phyloP scores from a whole-genome alignment of 2,113 vertebrate species.

The Amia ocellicauda region DNA sequence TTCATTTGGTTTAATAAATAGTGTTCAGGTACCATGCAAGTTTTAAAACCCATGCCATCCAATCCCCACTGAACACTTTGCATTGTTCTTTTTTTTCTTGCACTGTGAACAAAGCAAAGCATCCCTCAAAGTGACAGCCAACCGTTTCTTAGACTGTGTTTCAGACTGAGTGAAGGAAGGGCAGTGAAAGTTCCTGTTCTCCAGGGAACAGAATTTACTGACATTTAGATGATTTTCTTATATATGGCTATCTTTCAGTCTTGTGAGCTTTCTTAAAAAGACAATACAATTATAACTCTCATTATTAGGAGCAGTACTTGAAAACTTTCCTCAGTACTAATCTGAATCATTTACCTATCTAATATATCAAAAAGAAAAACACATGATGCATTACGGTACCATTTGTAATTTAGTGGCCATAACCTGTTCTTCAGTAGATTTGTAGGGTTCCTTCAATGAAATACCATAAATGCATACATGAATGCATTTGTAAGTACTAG shows the following conservation, averaged over 20 bases:
- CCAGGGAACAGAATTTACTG: constrained; percentile 16
- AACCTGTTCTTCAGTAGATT: no score
- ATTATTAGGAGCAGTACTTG: constrained; percentile 7
- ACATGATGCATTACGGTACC: no score
- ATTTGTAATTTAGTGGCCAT: no score
- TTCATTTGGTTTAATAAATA: no score
- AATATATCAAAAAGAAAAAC: no score
- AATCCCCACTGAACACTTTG: constrained; percentile 1
- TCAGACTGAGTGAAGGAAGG: not conserved
- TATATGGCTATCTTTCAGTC: no score
- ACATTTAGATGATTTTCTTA: constrained; percentile 14
- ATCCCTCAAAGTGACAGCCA: constrained; percentile 18
- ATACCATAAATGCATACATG: no score
- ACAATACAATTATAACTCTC: constrained; percentile 7
- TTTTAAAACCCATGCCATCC: constrained; percentile 15
- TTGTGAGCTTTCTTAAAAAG: no score
- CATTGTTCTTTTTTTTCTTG: not conserved
- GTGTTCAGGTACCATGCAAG: constrained; percentile 9
- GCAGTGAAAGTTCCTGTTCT: constrained; percentile 12
- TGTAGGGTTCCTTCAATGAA: no score
- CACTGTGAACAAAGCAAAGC: constrained; percentile 13
- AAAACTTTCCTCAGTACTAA: constrained; percentile 7
- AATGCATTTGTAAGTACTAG: no score
- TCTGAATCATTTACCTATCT: no score
- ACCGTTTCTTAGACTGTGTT: constrained; percentile 5